A percentile compares a stretch with the other conserved stretches of the same genome.
phyloP scores from a whole-genome alignment of 2,113 vertebrate species.

The Phrynosoma blainvillii region DNA sequence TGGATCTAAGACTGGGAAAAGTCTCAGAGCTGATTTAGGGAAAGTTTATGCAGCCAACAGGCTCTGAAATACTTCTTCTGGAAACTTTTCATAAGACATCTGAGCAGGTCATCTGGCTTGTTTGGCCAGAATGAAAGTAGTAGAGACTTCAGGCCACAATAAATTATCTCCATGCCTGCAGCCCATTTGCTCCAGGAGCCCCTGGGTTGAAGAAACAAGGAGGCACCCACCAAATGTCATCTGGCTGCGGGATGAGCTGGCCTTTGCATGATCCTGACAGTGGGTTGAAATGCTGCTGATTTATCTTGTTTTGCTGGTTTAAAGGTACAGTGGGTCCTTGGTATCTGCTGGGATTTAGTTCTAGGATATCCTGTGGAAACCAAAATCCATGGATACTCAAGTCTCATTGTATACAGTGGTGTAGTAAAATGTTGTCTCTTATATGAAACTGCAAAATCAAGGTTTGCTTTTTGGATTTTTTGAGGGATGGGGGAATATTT shows the following conservation, averaged over 20 bases:
- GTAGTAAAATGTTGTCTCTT: too few relatives aligned
- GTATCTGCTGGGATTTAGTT: too few relatives aligned
- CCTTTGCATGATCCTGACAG: neutral
- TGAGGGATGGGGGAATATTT: too few relatives aligned
- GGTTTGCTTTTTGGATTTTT: too few relatives aligned
- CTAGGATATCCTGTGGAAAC: too few relatives aligned
- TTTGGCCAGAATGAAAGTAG: neutral
- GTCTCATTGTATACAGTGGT: too few relatives aligned
- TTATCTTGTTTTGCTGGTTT: neutral
- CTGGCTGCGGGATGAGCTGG: neutral
- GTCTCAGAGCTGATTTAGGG: neutral
- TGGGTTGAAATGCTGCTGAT: neutral
- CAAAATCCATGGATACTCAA: too few relatives aligned
- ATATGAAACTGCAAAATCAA: too few relatives aligned
- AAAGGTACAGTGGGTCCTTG: too few relatives aligned
- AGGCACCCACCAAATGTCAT: neutral
- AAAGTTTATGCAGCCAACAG: neutral
- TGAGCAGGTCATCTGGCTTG: neutral
- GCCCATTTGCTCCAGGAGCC: neutral
- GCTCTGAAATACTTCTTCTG: neutral
- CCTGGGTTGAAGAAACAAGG: neutral
- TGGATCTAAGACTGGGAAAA: too few relatives aligned
- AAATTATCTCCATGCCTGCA: neutral
- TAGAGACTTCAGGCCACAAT: neutral
- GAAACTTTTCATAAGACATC: neutral